Base-by-base conservation (phyloP, 2,888 invertebrate genomes). In the Brachyptera putata region DNA sequence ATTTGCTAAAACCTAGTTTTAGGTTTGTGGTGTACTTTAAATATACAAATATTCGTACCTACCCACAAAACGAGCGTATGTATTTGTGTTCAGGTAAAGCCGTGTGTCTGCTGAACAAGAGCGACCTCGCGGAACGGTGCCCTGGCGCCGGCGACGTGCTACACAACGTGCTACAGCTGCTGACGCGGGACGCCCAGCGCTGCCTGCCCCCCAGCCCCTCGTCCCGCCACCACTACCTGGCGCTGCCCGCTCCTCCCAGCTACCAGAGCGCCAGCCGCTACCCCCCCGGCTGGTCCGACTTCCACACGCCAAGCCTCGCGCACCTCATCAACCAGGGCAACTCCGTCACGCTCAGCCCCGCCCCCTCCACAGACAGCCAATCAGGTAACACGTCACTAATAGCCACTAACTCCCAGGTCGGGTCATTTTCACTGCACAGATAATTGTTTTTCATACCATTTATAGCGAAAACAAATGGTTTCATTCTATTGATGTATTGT, bases 1-100 rank as follows among this genome's bases (percentile, higher is more conserved):
- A n/a, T n/a, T n/a, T n/a, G n/a, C n/a, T n/a, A n/a, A n/a, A n/a
- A n/a, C n/a, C n/a, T n/a, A n/a, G n/a, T n/a, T n/a, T n/a, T n/a
- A n/a, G n/a, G n/a, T n/a, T n/a, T n/a, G n/a, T n/a, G n/a, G n/a
- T n/a, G n/a, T n/a, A n/a, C n/a, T n/a, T n/a, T n/a, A n/a, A n/a
- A n/a, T n/a, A n/a, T n/a, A n/a, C n/a, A n/a, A n/a, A n/a, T n/a
- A n/a, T n/a, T n/a, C n/a, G n/a, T n/a, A n/a, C n/a, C n/a, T n/a
- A n/a, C n/a, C n/a, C n/a, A n/a, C n/a, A n/a, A n/a, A n/a, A n/a
- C n/a, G n/a, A n/a, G n/a, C n/a, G n/a, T n/a, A n/a, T n/a, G n/a
- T n/a, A n/a, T n/a, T n/a, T n/a, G n/a, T n/a, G n/a, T n/a, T n/a
- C 77, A 89, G 89, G 89, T 62, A 96, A 96, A 77, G 96, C 95